These are phyloP conservation scores for Pecten maximus DNA, from an alignment of 2,888 invertebrate species.

Conservation along the genomic window DNA sequence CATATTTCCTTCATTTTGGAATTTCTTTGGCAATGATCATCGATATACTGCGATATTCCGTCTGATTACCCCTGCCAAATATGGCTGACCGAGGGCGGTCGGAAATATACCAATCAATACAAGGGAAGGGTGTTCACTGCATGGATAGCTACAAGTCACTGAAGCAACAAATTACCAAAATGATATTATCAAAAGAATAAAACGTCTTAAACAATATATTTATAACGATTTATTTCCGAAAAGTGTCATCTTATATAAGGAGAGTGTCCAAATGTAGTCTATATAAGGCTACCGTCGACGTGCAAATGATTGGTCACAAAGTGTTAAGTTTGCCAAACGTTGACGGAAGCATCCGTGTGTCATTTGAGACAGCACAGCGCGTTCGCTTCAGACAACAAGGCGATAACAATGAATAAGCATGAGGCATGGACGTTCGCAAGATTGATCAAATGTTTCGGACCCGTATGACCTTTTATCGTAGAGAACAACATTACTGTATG, in stretches of 20 bases:
- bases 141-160: not conserved
- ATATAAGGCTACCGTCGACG: not conserved
- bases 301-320: not conserved
- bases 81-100: not conserved
- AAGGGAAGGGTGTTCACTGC: not conserved
- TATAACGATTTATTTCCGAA: not conserved
- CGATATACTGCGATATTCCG: not conserved
- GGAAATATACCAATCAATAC: not conserved
- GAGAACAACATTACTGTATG: not conserved
- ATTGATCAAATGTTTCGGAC: not conserved
- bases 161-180: not conserved
- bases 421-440: not conserved
- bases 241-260: not conserved
- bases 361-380: not conserved
- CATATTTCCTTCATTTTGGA: constrained; percentile 4
- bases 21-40: not conserved
- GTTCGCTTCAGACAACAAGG: not conserved
- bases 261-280: not conserved
- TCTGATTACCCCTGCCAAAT: constrained; percentile 28
- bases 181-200: not conserved
- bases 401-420: not conserved
- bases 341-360: not conserved
- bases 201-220: not conserved
- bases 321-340: not conserved
- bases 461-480: not conserved